A percentile compares a stretch with the other conserved stretches of the same genome.
Evolutionary conservation across 2,888 invertebrate species (phyloP).

Genomic region (Lacanobia oleracea): DNA sequence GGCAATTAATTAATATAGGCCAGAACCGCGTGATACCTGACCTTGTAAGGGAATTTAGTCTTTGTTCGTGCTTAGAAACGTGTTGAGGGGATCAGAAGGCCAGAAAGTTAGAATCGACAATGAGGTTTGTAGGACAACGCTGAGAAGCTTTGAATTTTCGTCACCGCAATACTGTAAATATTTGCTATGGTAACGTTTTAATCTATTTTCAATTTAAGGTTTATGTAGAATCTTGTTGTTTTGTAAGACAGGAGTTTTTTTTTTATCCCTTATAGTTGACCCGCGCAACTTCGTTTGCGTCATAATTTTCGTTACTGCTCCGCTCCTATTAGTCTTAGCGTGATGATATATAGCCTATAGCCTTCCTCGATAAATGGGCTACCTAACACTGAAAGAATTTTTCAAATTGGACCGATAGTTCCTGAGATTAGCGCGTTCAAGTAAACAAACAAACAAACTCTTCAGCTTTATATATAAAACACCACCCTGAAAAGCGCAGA

Average conservation of each 20-base stretch:
- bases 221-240: not conserved
- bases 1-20: conserved; percentile 17
- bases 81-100: conserved; percentile 11
- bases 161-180: not conserved
- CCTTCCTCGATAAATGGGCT: too few species aligned
- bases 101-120: conserved; percentile 6
- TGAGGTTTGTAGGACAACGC: not conserved
- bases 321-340: too few species aligned
- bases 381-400: too few species aligned
- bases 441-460: too few species aligned
- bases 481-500: too few species aligned
- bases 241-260: not conserved
- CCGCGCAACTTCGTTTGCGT: too few species aligned
- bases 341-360: too few species aligned
- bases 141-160: not conserved
- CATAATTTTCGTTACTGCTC: too few species aligned
- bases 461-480: too few species aligned
- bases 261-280: not conserved
- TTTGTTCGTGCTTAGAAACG: conserved; percentile 26
- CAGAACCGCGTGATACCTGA: not conserved
- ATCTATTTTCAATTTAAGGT: not conserved
- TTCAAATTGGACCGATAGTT: too few species aligned
- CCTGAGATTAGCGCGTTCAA: too few species aligned
- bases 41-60: conserved; percentile 18
- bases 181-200: not conserved